Evolutionary conservation across 2,113 vertebrate species (phyloP).

Genomic region (Sclerurus mexicanus): DNA sequence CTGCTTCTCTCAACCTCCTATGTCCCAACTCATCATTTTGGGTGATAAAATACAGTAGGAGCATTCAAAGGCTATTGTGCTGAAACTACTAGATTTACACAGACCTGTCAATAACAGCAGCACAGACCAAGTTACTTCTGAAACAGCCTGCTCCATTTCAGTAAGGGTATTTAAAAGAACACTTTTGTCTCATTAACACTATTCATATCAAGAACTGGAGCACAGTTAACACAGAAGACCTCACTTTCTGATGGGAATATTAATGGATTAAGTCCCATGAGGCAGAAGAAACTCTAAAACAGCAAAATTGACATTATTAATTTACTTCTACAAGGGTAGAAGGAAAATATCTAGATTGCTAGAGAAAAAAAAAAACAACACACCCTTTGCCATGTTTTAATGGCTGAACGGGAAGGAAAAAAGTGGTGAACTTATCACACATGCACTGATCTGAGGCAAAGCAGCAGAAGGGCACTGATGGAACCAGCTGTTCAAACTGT

Average conservation of each 20-base stretch:
- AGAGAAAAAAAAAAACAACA: accelerated
- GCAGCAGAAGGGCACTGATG: background rate
- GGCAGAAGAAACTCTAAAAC: background rate
- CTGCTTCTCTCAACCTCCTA: background rate
- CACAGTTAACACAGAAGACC: background rate
- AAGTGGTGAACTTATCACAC: background rate
- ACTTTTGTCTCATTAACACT: background rate
- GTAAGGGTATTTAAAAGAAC: background rate
- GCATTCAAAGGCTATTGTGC: background rate
- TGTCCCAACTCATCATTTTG: background rate
- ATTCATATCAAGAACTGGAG: background rate
- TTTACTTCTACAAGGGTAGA: background rate
- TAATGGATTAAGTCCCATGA: background rate
- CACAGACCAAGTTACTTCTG: background rate
- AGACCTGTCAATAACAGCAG: background rate
- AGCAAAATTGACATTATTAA: background rate
- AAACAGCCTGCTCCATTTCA: background rate
- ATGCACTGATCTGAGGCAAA: background rate
- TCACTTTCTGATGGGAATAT: background rate
- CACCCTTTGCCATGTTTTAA: background rate
- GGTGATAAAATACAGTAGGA: background rate
- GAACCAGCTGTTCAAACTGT: background rate
- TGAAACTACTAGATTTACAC: background rate
- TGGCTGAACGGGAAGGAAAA: background rate
- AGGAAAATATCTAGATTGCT: background rate